A percentile compares a stretch with the other conserved stretches of the same genome.
Conservation (phyloP, 2,888 invertebrate species). For the Petrolisthes manimaculis region DNA sequence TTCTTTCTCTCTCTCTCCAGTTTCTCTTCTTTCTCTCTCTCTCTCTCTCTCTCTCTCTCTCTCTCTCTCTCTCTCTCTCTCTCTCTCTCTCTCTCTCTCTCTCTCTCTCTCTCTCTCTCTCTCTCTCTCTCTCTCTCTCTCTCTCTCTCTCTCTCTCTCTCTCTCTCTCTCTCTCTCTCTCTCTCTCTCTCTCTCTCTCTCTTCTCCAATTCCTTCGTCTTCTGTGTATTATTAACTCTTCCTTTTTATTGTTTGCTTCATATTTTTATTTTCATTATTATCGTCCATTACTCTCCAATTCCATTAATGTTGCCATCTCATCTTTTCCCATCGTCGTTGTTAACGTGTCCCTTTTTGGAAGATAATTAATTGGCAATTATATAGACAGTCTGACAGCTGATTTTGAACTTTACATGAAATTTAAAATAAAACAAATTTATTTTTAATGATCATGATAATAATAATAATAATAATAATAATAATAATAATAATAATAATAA, state of each 20-base stretch:
- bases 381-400: too few species aligned
- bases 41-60: too few species aligned
- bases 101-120: background rate
- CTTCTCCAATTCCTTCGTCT: background rate
- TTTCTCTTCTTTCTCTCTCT: too few species aligned
- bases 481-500: too few species aligned
- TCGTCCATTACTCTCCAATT: background rate
- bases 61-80: too few species aligned
- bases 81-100: too few species aligned
- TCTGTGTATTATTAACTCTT: background rate
- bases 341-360: background rate
- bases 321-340: background rate
- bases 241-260: background rate
- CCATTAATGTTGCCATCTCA: background rate
- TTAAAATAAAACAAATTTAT: too few species aligned
- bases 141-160: background rate
- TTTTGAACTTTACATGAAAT: too few species aligned
- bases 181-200: background rate
- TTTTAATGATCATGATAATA: too few species aligned
- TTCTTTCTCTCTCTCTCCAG: too few species aligned
- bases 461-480: too few species aligned
- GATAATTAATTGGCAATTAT: too few species aligned
- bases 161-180: background rate
- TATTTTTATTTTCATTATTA: background rate
- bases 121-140: background rate